Base-by-base conservation (phyloP, 1,140 invertebrate genomes). In the Rhyacophila brunnea region DNA sequence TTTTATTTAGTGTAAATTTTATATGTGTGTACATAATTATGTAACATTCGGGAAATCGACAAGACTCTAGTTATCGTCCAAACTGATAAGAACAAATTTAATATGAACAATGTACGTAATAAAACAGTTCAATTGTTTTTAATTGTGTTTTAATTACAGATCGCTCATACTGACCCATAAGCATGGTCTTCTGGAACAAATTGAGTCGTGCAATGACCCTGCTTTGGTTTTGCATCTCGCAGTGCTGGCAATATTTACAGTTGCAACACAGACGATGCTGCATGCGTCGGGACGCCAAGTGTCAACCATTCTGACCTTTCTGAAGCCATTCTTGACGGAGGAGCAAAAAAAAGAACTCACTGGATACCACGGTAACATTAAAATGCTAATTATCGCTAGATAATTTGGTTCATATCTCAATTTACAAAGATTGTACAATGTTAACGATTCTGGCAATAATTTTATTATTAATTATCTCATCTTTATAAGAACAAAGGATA, bases 221-320 rank as follows among this genome's bases (percentile, higher is more conserved):
- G 92, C 94, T 0, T 73, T 95, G 32, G 81, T 86, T n/a, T 72
- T 98, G 11, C 94, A 97, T 73, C 74, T 96, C 36, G 84, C 86
- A 1, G 84, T 83, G 5, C 81, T 95, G 40, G 79, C 95, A 19
- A 80, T 96, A 15, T 96, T 96, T 67, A 92, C 91, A 15, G 82
- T 84, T 7, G 78, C 87, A 0, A 92, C 89, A 10, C 86, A 92
- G 67, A 85, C 75, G 65, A 91, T 95, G 74, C 66, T 98, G 11
- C 92, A 97, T 70, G 91, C 91, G 9, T 95, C 93, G 18, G 95
- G 95, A 0, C 87, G 92, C 72, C 93, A 94, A 76, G 91, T 98
- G 2, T 87, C 92, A 0, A 79, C 85, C 15, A 85, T 98, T 59
- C 75, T 97, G 15, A 67, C 75, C 1, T 89, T 85, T 71, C 79